Evolutionary conservation across 2,113 vertebrate species (phyloP).

Genomic region (Callopanchax toddi): DNA sequence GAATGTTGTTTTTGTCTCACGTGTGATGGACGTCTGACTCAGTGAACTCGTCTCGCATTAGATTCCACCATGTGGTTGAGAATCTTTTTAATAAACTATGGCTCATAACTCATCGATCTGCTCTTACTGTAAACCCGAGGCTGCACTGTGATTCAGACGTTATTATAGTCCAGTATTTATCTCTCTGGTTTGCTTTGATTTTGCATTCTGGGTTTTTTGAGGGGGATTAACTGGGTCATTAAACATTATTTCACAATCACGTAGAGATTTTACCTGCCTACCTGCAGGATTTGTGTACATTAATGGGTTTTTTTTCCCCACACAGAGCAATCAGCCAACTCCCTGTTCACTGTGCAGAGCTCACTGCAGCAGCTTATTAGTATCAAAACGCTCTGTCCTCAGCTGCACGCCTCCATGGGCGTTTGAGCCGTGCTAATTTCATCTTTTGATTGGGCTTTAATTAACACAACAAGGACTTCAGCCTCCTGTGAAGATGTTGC

Average conservation of each 20-base stretch:
- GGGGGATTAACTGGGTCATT: slow-evolving; percentile 22
- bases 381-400: slow-evolving; percentile 39
- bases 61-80: neutral
- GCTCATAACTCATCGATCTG: neutral
- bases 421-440: slow-evolving; percentile 50
- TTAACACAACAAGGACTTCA: slow-evolving; percentile 66
- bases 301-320: slow-evolving; percentile 26
- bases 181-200: neutral
- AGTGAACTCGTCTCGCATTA: no score
- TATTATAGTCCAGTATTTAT: slow-evolving; percentile 18
- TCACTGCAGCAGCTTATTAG: slow-evolving; percentile 24
- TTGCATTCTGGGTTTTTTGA: slow-evolving; percentile 1
- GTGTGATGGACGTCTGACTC: no score
- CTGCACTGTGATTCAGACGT: slow-evolving; percentile 18
- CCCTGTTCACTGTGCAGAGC: slow-evolving; percentile 7
- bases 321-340: slow-evolving; percentile 5
- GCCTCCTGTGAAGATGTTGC: slow-evolving; percentile 52
- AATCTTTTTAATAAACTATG: slow-evolving; percentile 10
- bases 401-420: slow-evolving; percentile 18
- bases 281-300: slow-evolving; percentile 9
- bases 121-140: neutral
- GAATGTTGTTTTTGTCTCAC: no score
- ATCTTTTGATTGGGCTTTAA: slow-evolving; percentile 65
- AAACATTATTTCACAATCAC: slow-evolving; percentile 16
- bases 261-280: slow-evolving; percentile 14